phyloP scores from a whole-genome alignment of 2,797 vertebrate genomes.

The Crocodylus rhombifer region DNA sequence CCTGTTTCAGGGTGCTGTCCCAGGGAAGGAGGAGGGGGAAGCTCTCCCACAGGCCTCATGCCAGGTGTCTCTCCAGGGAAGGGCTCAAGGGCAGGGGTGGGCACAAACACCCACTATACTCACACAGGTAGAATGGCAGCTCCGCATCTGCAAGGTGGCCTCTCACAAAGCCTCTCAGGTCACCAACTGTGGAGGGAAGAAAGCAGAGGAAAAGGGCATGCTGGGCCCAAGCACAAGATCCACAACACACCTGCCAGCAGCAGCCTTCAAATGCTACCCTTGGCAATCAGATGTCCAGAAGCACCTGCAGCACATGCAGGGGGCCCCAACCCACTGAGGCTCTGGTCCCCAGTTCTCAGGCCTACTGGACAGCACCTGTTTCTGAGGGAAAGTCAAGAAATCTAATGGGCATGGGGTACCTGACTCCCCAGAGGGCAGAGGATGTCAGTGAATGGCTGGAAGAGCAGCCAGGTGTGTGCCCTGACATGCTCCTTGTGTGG shows the following conservation, averaged over 20 bases:
- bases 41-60: neutral
- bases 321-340: neutral
- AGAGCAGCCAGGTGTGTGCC: neutral
- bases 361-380: neutral
- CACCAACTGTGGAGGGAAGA: conserved; percentile 83
- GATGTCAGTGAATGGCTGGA: neutral
- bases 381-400: neutral
- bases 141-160: conserved; percentile 88
- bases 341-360: neutral
- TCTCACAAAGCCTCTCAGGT: conserved; percentile 88
- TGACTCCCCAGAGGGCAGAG: neutral
- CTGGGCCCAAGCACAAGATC: neutral
- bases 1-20: neutral
- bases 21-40: neutral
- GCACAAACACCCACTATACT: conserved; percentile 74
- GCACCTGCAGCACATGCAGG: neutral
- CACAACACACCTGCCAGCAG: neutral
- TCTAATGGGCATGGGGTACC: neutral
- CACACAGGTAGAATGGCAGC: conserved; percentile 92
- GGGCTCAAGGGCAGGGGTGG: conserved; percentile 5
- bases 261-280: neutral
- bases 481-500: neutral
- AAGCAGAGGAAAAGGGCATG: conserved; percentile 41
- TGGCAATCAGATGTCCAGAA: neutral
- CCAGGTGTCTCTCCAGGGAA: neutral